phyloP scores from a whole-genome alignment of 2,797 vertebrate species.

The Xenops minutus region DNA sequence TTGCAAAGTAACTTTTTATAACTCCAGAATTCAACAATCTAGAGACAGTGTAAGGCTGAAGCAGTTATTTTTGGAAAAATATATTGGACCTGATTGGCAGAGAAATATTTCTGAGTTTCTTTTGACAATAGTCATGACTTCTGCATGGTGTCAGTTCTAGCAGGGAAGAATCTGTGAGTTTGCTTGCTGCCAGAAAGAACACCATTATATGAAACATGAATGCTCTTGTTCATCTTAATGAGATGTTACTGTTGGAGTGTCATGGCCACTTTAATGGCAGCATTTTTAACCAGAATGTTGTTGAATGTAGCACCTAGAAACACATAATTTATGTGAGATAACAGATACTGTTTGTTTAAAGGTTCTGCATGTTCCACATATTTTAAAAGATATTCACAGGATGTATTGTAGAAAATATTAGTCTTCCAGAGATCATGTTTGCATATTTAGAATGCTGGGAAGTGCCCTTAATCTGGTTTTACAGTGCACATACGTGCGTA shows the following conservation, averaged over 20 bases:
- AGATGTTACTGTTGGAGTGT: background rate
- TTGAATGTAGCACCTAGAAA: background rate
- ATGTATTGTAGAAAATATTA: background rate
- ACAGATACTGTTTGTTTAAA: background rate
- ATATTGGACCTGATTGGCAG: background rate
- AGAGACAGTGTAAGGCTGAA: background rate
- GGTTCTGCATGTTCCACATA: background rate
- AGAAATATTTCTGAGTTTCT: background rate
- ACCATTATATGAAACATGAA: background rate
- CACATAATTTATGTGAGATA: background rate
- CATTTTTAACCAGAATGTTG: background rate
- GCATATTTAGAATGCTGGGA: background rate
- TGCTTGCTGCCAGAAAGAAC: background rate
- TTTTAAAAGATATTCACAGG: background rate
- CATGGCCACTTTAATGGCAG: background rate
- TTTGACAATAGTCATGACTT: background rate
- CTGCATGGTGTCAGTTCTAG: background rate
- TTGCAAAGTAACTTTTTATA: background rate
- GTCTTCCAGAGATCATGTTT: background rate
- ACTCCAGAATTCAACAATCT: background rate
- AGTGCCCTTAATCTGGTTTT: background rate
- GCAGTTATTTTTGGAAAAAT: background rate
- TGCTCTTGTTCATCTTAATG: background rate
- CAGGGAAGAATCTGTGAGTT: background rate
- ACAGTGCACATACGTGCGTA: accelerated